A percentile compares a stretch with the other conserved stretches of the same genome.
phyloP scores from a whole-genome alignment of 2,113 vertebrate genomes.

The Hipposideros armiger region DNA sequence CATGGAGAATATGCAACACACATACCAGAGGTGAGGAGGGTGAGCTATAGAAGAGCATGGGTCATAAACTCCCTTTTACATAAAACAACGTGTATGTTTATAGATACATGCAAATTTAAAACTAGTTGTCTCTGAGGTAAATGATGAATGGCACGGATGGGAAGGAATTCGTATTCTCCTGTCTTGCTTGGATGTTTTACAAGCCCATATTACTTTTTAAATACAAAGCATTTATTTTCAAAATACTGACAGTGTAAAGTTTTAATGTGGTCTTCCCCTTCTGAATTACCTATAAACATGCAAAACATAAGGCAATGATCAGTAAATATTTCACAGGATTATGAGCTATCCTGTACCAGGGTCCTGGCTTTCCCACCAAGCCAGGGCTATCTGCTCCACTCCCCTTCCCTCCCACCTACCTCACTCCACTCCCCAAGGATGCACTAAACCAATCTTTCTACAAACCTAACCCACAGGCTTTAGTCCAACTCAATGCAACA shows the following conservation, averaged over 20 bases:
- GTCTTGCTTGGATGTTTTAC: not conserved
- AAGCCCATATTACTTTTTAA: not conserved
- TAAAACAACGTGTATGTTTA: not conserved
- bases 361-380: not conserved
- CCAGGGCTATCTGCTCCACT: not conserved
- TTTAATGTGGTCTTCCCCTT: slow-evolving; percentile 10
- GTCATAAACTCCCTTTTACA: not conserved
- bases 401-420: not conserved
- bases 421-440: not conserved
- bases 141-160: not conserved
- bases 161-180: not conserved
- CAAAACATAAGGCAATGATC: not conserved
- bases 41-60: not conserved
- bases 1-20: not conserved
- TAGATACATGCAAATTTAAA: not conserved
- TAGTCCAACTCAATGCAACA: not conserved
- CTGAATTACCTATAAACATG: not conserved
- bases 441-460: not conserved
- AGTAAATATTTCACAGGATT: not conserved
- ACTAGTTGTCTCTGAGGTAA: not conserved
- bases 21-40: not conserved
- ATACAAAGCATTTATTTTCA: not conserved
- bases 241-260: not conserved
- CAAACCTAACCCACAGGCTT: not conserved
- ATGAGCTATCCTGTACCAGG: not conserved